Evolutionary conservation across 2,113 vertebrate genomes (phyloP).

Genomic region (Poecilia latipinna): DNA sequence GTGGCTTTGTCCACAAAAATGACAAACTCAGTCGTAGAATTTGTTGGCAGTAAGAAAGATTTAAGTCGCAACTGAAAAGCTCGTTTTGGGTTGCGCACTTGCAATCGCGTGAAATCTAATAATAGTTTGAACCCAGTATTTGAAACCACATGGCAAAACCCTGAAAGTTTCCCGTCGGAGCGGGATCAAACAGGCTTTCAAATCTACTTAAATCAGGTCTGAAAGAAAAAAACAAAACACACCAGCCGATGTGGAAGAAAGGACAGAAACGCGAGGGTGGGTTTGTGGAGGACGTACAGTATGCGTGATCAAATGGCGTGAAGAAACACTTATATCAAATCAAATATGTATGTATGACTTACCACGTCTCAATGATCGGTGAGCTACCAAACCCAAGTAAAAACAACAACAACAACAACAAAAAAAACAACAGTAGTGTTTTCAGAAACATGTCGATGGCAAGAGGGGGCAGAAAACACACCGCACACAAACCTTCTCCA

Average conservation of each 20-base stretch:
- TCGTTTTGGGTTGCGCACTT: neutral
- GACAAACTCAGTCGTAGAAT: neutral
- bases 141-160: neutral
- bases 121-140: neutral
- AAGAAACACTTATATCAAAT: conserved; percentile 39
- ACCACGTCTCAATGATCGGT: conserved; percentile 80
- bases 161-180: neutral
- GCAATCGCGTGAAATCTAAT: neutral
- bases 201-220: conserved; percentile 57
- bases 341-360: conserved; percentile 64
- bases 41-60: conserved; percentile 12
- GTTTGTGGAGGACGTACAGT: conserved; percentile 11
- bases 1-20: neutral
- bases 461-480: conserved; percentile 39
- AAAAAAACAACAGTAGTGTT: conserved; percentile 38
- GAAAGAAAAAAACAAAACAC: conserved; percentile 13
- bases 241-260: conserved; percentile 4
- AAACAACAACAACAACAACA: conserved; percentile 28
- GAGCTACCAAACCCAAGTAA: conserved; percentile 78
- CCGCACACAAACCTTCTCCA: conserved; percentile 21
- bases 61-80: neutral
- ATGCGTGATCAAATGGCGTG: conserved; percentile 35
- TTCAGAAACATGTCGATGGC: conserved; percentile 71
- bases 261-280: conserved; percentile 26
- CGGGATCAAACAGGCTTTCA: conserved; percentile 1